A percentile compares a stretch with the other conserved stretches of the same genome.
These are phyloP conservation scores for Pogonocherus hispidulus DNA, from an alignment of 2,888 invertebrate genomes.

Conservation along the genomic window DNA sequence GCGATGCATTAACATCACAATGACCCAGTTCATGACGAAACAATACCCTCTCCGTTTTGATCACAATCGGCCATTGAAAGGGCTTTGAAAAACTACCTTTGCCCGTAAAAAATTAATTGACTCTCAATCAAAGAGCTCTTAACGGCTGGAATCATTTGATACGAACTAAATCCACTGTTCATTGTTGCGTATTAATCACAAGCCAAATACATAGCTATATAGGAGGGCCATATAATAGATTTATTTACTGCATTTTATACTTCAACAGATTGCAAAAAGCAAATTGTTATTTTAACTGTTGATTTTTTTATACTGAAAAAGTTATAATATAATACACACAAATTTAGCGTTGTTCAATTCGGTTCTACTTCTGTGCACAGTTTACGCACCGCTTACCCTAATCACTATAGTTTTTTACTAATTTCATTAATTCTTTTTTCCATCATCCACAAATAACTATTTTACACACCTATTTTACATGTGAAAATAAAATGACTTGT, in stretches of 20 bases:
- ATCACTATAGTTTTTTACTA: no score
- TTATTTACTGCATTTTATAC: neutral
- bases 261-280: neutral
- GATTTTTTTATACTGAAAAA: no score
- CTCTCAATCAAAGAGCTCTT: conserved; percentile 10
- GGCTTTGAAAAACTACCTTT: conserved; percentile 10
- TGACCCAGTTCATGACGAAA: conserved; percentile 1
- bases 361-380: no score
- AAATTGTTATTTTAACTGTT: neutral
- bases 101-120: conserved; percentile 11
- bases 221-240: neutral
- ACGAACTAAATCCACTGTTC: neutral
- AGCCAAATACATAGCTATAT: neutral
- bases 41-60: conserved; percentile 1
- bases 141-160: conserved; percentile 9
- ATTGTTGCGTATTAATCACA: conserved; percentile 7
- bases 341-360: no score
- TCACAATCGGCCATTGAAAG: conserved; percentile 4
- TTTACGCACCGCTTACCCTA: no score
- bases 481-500: no score
- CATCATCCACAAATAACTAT: no score
- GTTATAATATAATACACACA: no score
- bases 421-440: no score
- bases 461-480: no score
- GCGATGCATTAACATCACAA: conserved; percentile 21